Percentiles rank a stretch among this genome's conserved stretches.
These are phyloP conservation scores for Luperina nickerlii DNA, from an alignment of 2,888 invertebrate genomes.

Conservation along the genomic window DNA sequence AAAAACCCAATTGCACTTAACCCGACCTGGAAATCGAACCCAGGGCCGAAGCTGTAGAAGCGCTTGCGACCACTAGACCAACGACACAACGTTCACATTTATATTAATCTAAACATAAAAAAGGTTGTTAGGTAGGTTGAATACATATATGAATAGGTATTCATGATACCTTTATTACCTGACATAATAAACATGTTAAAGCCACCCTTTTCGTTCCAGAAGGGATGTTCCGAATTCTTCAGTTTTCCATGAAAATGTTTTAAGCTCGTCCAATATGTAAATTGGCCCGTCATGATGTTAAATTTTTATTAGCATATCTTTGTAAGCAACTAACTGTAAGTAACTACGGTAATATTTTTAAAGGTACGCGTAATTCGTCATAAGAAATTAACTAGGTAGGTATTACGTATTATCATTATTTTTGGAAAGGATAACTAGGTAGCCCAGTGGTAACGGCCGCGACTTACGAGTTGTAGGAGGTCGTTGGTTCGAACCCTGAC, in stretches of 20 bases:
- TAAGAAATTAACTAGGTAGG: not conserved
- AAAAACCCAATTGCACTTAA: not conserved
- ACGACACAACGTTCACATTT: not conserved
- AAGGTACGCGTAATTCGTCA: too few relatives aligned
- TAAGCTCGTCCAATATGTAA: slow-evolving; percentile 22
- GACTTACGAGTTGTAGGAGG: not conserved
- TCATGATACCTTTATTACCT: slow-evolving; percentile 32
- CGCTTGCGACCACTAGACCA: not conserved
- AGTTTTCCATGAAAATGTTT: slow-evolving; percentile 27
- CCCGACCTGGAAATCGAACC: too few relatives aligned
- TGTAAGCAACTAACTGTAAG: slow-evolving; percentile 17
- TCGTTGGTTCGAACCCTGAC: not conserved
- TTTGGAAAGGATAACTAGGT: too few relatives aligned
- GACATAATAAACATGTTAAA: slow-evolving; percentile 14
- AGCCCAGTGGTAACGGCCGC: not conserved
- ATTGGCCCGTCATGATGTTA: slow-evolving; percentile 17
- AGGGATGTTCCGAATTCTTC: slow-evolving; percentile 16
- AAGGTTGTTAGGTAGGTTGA: slow-evolving; percentile 20
- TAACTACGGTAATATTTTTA: slow-evolving; percentile 1
- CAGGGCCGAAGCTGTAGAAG: not conserved
- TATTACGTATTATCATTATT: not conserved
- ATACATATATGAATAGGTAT: not conserved
- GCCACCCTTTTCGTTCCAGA: slow-evolving; percentile 38
- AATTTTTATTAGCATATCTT: slow-evolving; percentile 29
- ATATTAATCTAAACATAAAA: slow-evolving; percentile 28